Evolutionary conservation across 1,140 invertebrate genomes (phyloP).

Genomic region (Calliphora vicina): DNA sequence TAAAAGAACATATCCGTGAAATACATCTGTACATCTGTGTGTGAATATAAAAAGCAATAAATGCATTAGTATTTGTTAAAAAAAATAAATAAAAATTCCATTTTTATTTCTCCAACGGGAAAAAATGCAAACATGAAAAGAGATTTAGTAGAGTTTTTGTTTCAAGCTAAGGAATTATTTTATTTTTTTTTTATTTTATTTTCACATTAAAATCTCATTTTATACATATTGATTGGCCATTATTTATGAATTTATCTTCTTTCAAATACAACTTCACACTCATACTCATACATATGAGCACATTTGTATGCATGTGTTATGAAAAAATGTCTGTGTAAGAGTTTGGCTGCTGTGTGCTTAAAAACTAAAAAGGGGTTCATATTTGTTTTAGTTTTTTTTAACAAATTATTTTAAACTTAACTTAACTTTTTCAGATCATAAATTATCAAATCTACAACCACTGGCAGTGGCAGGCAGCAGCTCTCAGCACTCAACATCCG

Average conservation of each 20-base stretch:
- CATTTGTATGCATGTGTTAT: background rate
- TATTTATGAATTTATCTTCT: slow-evolving; percentile 29
- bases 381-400: slow-evolving; percentile 14
- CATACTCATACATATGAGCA: background rate
- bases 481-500: background rate
- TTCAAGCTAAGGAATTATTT: background rate
- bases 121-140: background rate
- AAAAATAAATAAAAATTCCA: slow-evolving; percentile 6
- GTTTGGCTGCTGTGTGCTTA: too few species aligned
- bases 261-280: background rate
- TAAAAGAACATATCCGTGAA: background rate
- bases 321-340: background rate
- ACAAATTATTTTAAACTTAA: slow-evolving; percentile 34
- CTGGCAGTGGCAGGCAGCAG: slow-evolving; percentile 15
- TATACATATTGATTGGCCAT: slow-evolving; percentile 20
- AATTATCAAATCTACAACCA: slow-evolving; percentile 20
- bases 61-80: slow-evolving; percentile 9
- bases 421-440: slow-evolving; percentile 30
- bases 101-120: background rate
- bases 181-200: background rate
- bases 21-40: background rate
- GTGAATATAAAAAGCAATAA: slow-evolving; percentile 7
- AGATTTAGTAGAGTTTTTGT: background rate
- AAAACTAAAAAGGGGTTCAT: too few species aligned
- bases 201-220: slow-evolving; percentile 29